Evolutionary conservation across 1,140 invertebrate genomes (phyloP).

Genomic region (Polyergus mexicanus): DNA sequence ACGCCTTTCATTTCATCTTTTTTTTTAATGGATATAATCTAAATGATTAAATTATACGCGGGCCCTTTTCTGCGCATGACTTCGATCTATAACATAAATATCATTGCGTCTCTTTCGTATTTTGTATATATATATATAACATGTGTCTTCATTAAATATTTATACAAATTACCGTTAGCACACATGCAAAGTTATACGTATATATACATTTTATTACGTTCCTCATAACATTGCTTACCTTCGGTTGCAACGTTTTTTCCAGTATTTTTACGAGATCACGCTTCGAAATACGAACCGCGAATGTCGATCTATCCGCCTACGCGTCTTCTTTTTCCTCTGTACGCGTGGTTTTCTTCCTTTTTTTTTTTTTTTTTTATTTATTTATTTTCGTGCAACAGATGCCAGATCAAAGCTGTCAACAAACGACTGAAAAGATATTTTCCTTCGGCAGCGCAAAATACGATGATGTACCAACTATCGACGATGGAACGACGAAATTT

Average conservation of each 20-base stretch:
- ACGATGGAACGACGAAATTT: neutral
- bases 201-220: constrained; percentile 13
- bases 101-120: neutral
- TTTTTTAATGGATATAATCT: neutral
- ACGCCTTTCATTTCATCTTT: neutral
- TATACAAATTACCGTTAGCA: constrained; percentile 40
- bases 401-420: constrained; percentile 20
- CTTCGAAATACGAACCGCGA: constrained; percentile 10
- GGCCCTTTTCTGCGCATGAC: neutral
- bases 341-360: constrained; percentile 19
- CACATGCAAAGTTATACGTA: neutral
- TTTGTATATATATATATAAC: neutral
- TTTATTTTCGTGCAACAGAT: constrained; percentile 28
- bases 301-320: constrained; percentile 38
- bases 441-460: neutral
- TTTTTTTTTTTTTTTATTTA: constrained; percentile 55
- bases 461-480: constrained; percentile 12
- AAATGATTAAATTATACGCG: constrained; percentile 7
- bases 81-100: constrained; percentile 10
- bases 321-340: constrained; percentile 17
- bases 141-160: constrained; percentile 15
- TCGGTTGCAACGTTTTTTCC: constrained; percentile 9
- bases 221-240: constrained; percentile 5
- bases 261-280: neutral
- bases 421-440: constrained; percentile 50